A percentile compares a stretch with the other conserved stretches of the same genome.
Conservation (phyloP, 2,888 invertebrate genomes). For the Sipha maydis region DNA sequence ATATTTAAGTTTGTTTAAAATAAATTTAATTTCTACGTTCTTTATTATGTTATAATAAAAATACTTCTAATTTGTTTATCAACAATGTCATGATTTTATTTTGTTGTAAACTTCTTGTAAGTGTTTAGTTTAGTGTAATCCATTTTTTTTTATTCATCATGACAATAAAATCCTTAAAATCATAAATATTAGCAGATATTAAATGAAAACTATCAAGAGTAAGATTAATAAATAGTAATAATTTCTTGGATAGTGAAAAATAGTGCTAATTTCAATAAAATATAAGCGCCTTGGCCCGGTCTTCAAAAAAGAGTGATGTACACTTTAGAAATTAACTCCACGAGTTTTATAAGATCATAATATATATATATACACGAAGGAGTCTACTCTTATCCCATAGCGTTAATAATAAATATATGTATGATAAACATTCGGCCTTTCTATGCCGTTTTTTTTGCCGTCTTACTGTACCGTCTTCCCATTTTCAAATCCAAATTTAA, state of each 20-base stretch:
- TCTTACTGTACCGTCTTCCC: slow-evolving; percentile 42
- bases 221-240: slow-evolving; percentile 1
- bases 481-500: slow-evolving; percentile 58
- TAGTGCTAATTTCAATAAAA: slow-evolving; percentile 6
- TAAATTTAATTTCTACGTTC: not conserved
- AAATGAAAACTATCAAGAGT: not conserved
- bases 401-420: slow-evolving; percentile 14
- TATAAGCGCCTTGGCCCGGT: not conserved
- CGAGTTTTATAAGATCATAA: not conserved
- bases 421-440: slow-evolving; percentile 47
- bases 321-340: slow-evolving; percentile 19
- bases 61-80: not conserved
- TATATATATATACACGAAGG: slow-evolving; percentile 1
- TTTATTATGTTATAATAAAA: not conserved
- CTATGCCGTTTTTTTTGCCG: slow-evolving; percentile 33
- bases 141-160: too few relatives aligned
- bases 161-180: too few relatives aligned
- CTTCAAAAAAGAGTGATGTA: not conserved
- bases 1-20: not conserved
- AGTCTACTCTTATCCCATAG: slow-evolving; percentile 6
- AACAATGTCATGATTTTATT: not conserved
- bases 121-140: not conserved
- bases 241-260: not conserved
- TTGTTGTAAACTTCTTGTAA: not conserved
- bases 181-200: too few relatives aligned